Evolutionary conservation across 1,140 invertebrate genomes (phyloP).

Genomic region (Steinernema khuongi): DNA sequence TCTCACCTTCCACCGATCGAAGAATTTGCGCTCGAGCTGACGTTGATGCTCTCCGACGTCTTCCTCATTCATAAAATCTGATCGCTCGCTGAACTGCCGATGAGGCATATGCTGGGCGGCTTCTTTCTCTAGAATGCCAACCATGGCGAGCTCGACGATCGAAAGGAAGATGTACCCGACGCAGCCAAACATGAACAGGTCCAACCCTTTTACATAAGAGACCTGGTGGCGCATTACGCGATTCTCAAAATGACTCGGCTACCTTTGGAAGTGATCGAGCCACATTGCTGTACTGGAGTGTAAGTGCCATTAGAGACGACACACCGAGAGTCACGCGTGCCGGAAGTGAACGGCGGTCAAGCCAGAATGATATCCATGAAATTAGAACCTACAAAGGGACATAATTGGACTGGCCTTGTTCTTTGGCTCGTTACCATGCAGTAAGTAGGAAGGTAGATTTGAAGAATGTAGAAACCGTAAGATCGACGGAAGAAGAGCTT

Average conservation of each 20-base stretch:
- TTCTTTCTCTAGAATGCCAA: constrained; percentile 55
- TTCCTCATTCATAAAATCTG: constrained; percentile 31
- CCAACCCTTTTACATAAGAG: constrained; percentile 62
- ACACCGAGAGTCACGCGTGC: constrained; percentile 50
- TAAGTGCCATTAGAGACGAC: constrained; percentile 56
- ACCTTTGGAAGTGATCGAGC: constrained; percentile 53
- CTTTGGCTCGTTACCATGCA: constrained; percentile 29
- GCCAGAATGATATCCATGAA: constrained; percentile 58
- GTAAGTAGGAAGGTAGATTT: constrained; percentile 61
- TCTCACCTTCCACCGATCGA: constrained; percentile 9
- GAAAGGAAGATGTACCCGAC: constrained; percentile 61
- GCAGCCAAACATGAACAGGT: constrained; percentile 61
- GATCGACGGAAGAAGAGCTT: constrained; percentile 61
- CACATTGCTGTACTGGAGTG: constrained; percentile 56
- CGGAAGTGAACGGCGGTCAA: constrained; percentile 47
- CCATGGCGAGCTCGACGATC: constrained; percentile 61
- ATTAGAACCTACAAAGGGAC: constrained; percentile 47
- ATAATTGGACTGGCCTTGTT: constrained; percentile 22
- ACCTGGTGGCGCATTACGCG: constrained; percentile 40
- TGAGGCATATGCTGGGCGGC: neutral
- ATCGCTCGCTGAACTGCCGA: constrained; percentile 13
- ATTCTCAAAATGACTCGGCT: neutral
- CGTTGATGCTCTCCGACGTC: constrained; percentile 21
- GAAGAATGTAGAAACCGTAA: constrained; percentile 62
- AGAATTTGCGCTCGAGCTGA: neutral